Evolutionary conservation across 2,888 invertebrate species (phyloP).

Genomic region (Idaea biselata): DNA sequence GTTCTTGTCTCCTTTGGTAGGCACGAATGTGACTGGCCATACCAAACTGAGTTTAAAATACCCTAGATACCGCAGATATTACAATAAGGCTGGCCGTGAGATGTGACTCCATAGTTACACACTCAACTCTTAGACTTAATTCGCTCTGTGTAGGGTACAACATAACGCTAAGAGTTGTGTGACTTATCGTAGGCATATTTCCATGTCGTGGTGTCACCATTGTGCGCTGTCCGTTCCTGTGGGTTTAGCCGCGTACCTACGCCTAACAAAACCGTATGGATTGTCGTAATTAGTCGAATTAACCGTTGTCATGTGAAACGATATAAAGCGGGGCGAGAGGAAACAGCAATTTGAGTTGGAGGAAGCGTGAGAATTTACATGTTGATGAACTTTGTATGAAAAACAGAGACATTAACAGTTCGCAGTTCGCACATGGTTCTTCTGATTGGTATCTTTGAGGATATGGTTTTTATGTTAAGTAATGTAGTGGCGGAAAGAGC

Average conservation of each 20-base stretch:
- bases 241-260: conserved; percentile 24
- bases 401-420: conserved; percentile 23
- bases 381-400: conserved; percentile 25
- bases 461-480: background rate
- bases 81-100: too few species aligned
- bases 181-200: background rate
- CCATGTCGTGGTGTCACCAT: background rate
- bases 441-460: background rate
- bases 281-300: conserved; percentile 61
- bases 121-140: too few species aligned
- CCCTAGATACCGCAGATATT: too few species aligned
- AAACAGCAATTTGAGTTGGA: conserved; percentile 29
- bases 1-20: too few species aligned
- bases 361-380: conserved; percentile 40
- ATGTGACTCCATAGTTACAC: too few species aligned
- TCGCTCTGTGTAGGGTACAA: too few species aligned
- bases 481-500: background rate
- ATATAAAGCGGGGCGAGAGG: conserved; percentile 33
- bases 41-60: too few species aligned
- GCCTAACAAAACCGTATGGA: conserved; percentile 55
- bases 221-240: background rate
- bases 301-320: conserved; percentile 46
- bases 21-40: too few species aligned
- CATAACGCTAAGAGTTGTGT: too few species aligned
- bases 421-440: conserved; percentile 24